Conservation (phyloP, 2,888 invertebrate genomes). For the Limulus polyphemus region DNA sequence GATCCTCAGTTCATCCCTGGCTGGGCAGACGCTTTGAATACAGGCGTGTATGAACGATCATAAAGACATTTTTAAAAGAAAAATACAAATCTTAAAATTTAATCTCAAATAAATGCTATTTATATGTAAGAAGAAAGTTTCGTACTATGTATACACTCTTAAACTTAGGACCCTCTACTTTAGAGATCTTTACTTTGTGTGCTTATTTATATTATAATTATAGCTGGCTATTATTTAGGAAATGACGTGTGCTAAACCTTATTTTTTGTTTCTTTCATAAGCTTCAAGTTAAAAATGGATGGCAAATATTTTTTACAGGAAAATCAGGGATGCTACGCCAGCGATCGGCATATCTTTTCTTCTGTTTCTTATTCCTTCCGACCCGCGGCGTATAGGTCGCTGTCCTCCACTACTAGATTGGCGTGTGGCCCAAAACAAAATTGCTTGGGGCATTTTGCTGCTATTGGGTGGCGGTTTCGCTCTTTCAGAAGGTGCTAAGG, state of each 20-base stretch:
- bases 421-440: constrained; percentile 67
- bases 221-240: no score
- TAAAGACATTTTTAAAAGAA: not conserved
- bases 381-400: constrained; percentile 46
- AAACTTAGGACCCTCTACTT: not conserved
- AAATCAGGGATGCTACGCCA: constrained; percentile 39
- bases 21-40: constrained; percentile 46
- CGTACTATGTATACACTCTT: not conserved
- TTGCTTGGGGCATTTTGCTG: constrained; percentile 81
- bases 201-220: no score
- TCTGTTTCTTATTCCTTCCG: constrained; percentile 69
- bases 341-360: constrained; percentile 69
- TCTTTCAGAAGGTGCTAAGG: constrained; percentile 69
- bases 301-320: not conserved
- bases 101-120: not conserved
- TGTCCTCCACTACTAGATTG: constrained; percentile 65
- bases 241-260: no score
- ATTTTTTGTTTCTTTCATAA: no score
- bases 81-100: not conserved
- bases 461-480: constrained; percentile 83
- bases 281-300: no score
- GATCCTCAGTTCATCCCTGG: constrained; percentile 75
- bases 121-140: not conserved
- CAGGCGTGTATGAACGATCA: constrained; percentile 4
- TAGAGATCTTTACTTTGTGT: no score